Base-by-base conservation (phyloP, 2,888 invertebrate genomes). In the Brassicogethes aeneus region DNA sequence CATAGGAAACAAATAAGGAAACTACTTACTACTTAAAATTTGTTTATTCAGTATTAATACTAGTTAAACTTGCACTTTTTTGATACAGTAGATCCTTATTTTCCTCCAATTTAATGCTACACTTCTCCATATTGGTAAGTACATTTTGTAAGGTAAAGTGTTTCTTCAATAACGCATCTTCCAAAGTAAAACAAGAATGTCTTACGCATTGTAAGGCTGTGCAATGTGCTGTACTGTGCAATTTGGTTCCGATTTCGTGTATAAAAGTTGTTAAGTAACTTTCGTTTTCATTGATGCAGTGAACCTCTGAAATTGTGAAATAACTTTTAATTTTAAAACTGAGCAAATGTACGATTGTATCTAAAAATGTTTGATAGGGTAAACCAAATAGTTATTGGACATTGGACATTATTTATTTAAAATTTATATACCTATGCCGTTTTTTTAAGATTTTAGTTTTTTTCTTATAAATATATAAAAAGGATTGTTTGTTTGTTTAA, bases 211-310 rank as follows among this genome's bases (percentile, higher is more conserved):
- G 82, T 3, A 95, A 71, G 7, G 77, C 79, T 0, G 79, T 79
- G 59, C 91, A 90, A 49, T 86, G 79, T 0, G 96, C 95, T 1
- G 79, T 77, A 1, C 85, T 80, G 54, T 82, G 83, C 30, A 94
- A 61, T 57, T 82, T 79, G 1, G 85, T 61, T 2, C 92, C 97
- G 29, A 96, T 70, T 46, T 92, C 87, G 60, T 91, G 82, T 10
- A 95, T 68, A n/a, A 96, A 55, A 1, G 76, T 72, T 62, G 80
- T 81, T 13, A 97, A 66, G 61, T 84, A 90, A 34, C 73, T 69
- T 48, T 87, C 86, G 53, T 79, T 77, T 66, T 94, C 95, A 68
- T 94, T 93, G 15, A 91, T 77, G 29, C 84, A 77, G 61, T 91
- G 87, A 16, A 96, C 70, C 72, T 95, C 94, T 88, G 72, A 47